These are phyloP conservation scores for Drosophila mimica DNA, from an alignment of 2,888 invertebrate species.

Conservation along the genomic window DNA sequence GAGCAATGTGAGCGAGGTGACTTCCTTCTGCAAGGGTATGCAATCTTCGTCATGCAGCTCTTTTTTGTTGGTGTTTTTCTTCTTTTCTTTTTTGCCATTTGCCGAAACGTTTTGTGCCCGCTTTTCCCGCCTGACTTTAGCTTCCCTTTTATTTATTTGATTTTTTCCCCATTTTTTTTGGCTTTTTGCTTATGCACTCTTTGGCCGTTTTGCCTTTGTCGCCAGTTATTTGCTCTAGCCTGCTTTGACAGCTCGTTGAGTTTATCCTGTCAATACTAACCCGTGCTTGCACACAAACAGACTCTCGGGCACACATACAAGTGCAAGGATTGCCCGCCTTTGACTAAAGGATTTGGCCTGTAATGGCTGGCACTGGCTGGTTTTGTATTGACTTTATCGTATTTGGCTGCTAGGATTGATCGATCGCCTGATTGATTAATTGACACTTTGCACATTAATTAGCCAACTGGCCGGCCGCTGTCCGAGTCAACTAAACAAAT, in stretches of 20 bases:
- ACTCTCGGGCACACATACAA: constrained; percentile 9
- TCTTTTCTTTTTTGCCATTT: constrained; percentile 34
- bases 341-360: constrained; percentile 46
- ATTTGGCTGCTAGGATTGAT: constrained; percentile 72
- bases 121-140: constrained; percentile 19
- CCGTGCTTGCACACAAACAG: constrained; percentile 24
- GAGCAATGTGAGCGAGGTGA: background rate
- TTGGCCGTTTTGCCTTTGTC: constrained; percentile 60
- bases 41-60: background rate
- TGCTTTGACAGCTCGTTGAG: constrained; percentile 77
- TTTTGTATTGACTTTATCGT: constrained; percentile 54
- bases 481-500: constrained; percentile 24
- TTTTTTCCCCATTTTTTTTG: constrained; percentile 20
- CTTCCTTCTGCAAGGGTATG: background rate
- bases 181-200: constrained; percentile 50
- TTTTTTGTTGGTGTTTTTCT: background rate
- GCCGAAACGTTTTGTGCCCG: constrained; percentile 51
- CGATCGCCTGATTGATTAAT: constrained; percentile 82
- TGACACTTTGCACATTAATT: constrained; percentile 82
- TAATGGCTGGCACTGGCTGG: constrained; percentile 36
- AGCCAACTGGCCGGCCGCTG: constrained; percentile 50
- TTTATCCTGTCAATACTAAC: constrained; percentile 76
- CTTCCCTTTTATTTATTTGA: constrained; percentile 44
- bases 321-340: constrained; percentile 25
- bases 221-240: constrained; percentile 69